Base-by-base conservation (phyloP, 2,888 invertebrate genomes). In the Brassicogethes aeneus region DNA sequence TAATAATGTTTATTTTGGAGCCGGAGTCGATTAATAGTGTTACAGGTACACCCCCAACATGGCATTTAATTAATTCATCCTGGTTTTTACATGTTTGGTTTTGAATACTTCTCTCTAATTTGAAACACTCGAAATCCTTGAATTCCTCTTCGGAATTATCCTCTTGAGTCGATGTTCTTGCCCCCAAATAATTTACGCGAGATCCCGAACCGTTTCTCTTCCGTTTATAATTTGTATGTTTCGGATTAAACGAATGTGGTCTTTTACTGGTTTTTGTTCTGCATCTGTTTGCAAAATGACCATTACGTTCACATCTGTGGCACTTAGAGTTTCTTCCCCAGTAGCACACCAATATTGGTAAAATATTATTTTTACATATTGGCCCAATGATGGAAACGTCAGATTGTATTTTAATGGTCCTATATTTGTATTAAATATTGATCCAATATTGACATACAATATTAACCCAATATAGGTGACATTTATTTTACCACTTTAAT, bases 241-340 rank as follows among this genome's bases (percentile, higher is more conserved):
- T 34, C 3, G 15, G 34, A 12, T 10, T 3, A 3, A 13, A 5
- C 33, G 5, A 33, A 12, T 33, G 3, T 34, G n/a, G 10, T 3
- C 37, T 36, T n/a, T 38, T 38, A 8, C 8, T 14, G 2, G n/a
- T 2, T 40, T 16, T 37, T 17, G 34, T 44, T 16, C 42, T 14
- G 31, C 44, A 50, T 39, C 39, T 42, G 13, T n/a, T 39, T 14
- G 47, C 39, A 36, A 44, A 48, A 40, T 50, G 47, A 32, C 47
- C 45, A 17, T 36, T 36, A n/a, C 41, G 38, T 12, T 40, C 41
- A 35, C 48, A 50, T 33, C 40, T 23, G 36, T 47, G 37, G 32
- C 48, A 50, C 31, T 46, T 40, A 8, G 34, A 32, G 10, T 39
- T 39, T 16, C 13, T 39, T 13, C 46, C 51, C 36, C 42, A 47